Conservation (phyloP, 2,888 invertebrate genomes). For the Pimpla rufipes region DNA sequence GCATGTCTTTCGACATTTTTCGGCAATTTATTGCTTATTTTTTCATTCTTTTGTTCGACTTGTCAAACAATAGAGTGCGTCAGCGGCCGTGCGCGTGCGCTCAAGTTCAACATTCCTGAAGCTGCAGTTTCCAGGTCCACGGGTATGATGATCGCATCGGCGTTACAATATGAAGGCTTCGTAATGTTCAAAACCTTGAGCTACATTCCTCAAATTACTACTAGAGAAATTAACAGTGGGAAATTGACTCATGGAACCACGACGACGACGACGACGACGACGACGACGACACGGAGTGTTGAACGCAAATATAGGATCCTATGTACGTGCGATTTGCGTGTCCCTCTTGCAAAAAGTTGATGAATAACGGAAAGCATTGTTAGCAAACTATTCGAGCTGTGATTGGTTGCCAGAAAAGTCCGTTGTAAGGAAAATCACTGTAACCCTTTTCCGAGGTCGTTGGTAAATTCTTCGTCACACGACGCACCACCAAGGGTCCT, state of each 20-base stretch:
- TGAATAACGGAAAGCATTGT: too few species aligned
- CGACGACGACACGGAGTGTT: not conserved
- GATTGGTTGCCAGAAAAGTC: too few species aligned
- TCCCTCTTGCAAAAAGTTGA: not conserved
- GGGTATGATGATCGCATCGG: constrained; percentile 8
- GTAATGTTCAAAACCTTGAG: constrained; percentile 33
- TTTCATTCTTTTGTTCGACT: too few species aligned
- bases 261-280: too few species aligned
- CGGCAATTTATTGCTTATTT: too few species aligned
- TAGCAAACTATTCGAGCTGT: too few species aligned
- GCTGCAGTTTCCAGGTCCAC: not conserved
- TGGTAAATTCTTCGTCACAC: too few species aligned
- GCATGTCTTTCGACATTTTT: too few species aligned
- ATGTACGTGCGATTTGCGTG: not conserved
- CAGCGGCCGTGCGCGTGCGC: not conserved
- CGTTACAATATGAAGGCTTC: constrained; percentile 18
- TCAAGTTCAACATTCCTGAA: constrained; percentile 9
- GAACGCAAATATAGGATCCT: not conserved
- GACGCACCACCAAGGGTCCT: too few species aligned
- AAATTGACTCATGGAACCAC: constrained; percentile 8
- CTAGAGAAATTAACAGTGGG: constrained; percentile 34
- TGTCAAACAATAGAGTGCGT: too few species aligned
- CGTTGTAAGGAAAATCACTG: too few species aligned
- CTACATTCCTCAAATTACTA: constrained; percentile 39
- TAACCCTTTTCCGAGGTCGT: too few species aligned